These are phyloP conservation scores for Aproaerema taeniolella DNA, from an alignment of 2,888 invertebrate species.

Conservation along the genomic window DNA sequence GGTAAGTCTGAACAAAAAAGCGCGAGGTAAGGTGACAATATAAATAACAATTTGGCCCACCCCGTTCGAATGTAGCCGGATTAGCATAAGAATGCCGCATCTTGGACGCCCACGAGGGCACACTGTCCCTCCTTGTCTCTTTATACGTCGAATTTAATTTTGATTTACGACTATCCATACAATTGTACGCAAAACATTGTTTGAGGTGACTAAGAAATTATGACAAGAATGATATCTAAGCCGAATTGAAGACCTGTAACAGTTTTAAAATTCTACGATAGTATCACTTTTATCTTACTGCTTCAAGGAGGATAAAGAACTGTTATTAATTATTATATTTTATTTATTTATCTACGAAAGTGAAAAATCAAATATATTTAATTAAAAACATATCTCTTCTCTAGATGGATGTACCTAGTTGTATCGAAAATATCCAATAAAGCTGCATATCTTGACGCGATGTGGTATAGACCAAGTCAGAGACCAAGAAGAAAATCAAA, in stretches of 20 bases:
- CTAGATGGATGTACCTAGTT: no score
- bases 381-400: no score
- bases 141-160: slow-evolving; percentile 74
- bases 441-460: not conserved
- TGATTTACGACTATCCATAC: slow-evolving; percentile 69
- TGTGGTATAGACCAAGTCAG: no score
- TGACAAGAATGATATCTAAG: slow-evolving; percentile 18
- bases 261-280: no score
- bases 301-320: no score
- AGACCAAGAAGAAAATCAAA: no score
- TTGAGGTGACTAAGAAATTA: slow-evolving; percentile 31
- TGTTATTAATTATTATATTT: no score
- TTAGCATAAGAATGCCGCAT: slow-evolving; percentile 76
- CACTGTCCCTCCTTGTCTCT: slow-evolving; percentile 68
- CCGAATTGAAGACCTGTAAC: no score
- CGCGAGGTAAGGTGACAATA: slow-evolving; percentile 72
- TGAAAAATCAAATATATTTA: no score
- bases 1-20: slow-evolving; percentile 57
- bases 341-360: no score
- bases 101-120: slow-evolving; percentile 63
- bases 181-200: slow-evolving; percentile 65
- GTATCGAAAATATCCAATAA: no score
- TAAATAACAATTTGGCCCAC: slow-evolving; percentile 78
- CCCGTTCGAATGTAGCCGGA: slow-evolving; percentile 70
- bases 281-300: no score